Conservation (phyloP, 2,797 vertebrate genomes). For the Thamnophis elegans region DNA sequence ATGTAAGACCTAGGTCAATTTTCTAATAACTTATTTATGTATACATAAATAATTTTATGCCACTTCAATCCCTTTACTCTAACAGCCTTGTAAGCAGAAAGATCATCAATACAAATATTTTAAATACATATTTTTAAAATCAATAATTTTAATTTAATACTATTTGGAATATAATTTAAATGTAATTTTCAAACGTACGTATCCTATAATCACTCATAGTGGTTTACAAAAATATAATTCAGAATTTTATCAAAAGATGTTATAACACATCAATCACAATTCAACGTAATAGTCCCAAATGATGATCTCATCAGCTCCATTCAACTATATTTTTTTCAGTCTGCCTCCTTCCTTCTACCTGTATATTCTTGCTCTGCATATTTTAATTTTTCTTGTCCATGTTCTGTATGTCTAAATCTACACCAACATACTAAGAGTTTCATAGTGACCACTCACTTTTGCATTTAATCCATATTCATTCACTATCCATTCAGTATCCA, state of each 20-base stretch:
- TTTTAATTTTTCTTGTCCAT: background rate
- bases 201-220: background rate
- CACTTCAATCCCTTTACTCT: background rate
- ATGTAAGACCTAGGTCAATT: background rate
- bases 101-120: background rate
- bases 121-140: background rate
- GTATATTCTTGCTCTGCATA: background rate
- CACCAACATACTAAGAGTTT: background rate
- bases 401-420: background rate
- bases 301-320: background rate
- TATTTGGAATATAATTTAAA: background rate
- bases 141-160: background rate
- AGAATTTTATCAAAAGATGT: background rate
- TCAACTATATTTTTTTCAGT: background rate
- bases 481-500: background rate
- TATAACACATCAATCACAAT: background rate
- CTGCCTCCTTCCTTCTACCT: background rate
- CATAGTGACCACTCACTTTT: background rate
- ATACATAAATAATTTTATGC: background rate
- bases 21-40: background rate
- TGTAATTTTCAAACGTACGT: background rate
- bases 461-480: background rate
- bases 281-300: background rate
- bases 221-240: background rate
- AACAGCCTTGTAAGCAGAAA: background rate